Conservation (phyloP, 2,113 vertebrate species). For the Centrocercus urophasianus region DNA sequence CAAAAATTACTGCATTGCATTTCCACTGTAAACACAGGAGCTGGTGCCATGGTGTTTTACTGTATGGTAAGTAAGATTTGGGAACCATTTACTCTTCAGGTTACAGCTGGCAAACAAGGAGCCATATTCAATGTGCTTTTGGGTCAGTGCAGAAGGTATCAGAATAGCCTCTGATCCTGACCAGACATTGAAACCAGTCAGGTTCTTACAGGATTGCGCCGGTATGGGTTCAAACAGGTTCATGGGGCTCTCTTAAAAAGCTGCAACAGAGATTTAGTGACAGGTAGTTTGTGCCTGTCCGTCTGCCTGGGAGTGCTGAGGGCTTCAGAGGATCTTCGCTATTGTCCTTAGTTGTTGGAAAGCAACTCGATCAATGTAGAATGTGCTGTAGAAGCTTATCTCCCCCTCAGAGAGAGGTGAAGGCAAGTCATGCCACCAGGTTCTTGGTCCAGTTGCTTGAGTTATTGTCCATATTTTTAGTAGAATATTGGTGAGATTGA, state of each 20-base stretch:
- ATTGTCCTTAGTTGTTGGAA: neutral
- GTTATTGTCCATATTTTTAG: neutral
- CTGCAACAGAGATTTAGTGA: neutral
- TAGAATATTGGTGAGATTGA: neutral
- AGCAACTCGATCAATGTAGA: neutral
- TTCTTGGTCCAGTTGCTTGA: neutral
- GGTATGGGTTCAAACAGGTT: neutral
- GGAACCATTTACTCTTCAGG: neutral
- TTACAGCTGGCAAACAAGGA: neutral
- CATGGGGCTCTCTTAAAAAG: neutral
- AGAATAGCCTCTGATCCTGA: neutral
- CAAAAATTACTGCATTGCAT: conserved; percentile 81
- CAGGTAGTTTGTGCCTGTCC: neutral
- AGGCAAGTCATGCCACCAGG: neutral
- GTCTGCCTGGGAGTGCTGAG: neutral
- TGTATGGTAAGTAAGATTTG: conserved; percentile 74
- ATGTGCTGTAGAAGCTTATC: neutral
- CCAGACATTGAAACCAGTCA: neutral
- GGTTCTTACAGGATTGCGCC: neutral
- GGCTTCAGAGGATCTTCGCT: neutral
- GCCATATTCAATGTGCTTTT: neutral
- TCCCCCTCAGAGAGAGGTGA: neutral
- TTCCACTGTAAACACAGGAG: conserved; percentile 78
- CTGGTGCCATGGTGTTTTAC: conserved; percentile 73
- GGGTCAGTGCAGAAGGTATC: neutral